Evolutionary conservation across 2,797 vertebrate species (phyloP), one percentile per base, ranked within the genome.

Genomic region (Psittacula echo): DNA sequence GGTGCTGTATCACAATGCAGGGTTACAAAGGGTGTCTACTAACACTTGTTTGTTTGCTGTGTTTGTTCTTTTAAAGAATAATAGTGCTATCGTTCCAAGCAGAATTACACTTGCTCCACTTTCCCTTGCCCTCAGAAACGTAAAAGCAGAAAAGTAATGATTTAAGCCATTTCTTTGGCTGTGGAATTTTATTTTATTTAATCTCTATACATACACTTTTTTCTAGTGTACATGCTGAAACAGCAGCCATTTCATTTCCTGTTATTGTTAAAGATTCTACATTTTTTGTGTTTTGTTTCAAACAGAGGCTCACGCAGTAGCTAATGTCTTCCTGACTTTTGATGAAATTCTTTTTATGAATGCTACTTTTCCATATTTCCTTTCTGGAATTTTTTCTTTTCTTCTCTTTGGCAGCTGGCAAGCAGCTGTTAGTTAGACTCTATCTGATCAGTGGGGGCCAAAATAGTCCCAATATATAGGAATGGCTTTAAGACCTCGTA

Each of bases 211-310:
- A 30, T 74, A 73, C 21, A 76, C 27, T 8, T 74, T 94, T 94
- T 95, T 66, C 42, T 41, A 90, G 61, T 68, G 16, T 47, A 81
- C 32, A 44, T 54, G 41, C 64, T 92, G 90, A 87, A 95, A 48
- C 32, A 94, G 70, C 50, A 62, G 70, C 78, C 44, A 14, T 92
- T 95, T 93, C 77, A 82, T 85, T 97, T 96, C 88, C 66, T 87
- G 54, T 80, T 89, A 80, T 62, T 88, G 68, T 91, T 94, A 90
- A 91, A 56, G 74, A 67, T 76, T 75, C 64, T 80, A 58, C n/a
- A 10, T 76, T 80, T 80, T 87, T 61, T 65, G 17, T 62, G 26
- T 88, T 93, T 78, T 62, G 19, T 91, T 95, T 88, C 73, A 89
- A 91, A 58, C 45, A 80, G 80, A 83, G 54, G 39, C 54, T 90